Percentiles rank a stretch among this genome's conserved stretches.
Evolutionary conservation across 2,113 vertebrate genomes (phyloP).

Genomic region (Stegostoma tigrinum): DNA sequence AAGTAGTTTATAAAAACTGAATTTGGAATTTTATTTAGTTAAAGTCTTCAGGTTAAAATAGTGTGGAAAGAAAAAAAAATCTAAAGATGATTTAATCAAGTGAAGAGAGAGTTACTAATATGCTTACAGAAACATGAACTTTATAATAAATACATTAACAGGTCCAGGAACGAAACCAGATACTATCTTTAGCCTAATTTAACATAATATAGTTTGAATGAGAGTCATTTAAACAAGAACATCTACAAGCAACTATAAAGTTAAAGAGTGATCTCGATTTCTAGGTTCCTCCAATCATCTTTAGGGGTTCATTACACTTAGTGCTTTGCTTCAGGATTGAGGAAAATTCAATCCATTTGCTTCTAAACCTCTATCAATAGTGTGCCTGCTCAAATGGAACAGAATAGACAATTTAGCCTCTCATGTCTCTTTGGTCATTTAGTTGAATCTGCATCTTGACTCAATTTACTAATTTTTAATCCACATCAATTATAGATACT

Average conservation of each 20-base stretch:
- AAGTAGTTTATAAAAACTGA: neutral
- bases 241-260: neutral
- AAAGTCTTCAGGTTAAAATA: neutral
- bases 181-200: neutral
- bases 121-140: neutral
- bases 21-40: neutral
- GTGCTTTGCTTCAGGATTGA: neutral
- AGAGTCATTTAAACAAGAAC: neutral
- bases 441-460: neutral
- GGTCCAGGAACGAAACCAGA: neutral
- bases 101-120: neutral
- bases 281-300: neutral
- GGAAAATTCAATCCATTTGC: neutral
- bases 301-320: neutral
- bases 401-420: neutral
- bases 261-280: neutral
- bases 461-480: neutral
- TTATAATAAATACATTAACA: neutral
- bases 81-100: neutral
- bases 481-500: neutral
- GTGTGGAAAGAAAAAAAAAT: neutral
- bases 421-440: neutral
- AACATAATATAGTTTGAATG: neutral
- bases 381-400: neutral
- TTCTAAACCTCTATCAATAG: neutral